phyloP scores from a whole-genome alignment of 2,888 invertebrate genomes.

The Pristionchus fissidentatus region DNA sequence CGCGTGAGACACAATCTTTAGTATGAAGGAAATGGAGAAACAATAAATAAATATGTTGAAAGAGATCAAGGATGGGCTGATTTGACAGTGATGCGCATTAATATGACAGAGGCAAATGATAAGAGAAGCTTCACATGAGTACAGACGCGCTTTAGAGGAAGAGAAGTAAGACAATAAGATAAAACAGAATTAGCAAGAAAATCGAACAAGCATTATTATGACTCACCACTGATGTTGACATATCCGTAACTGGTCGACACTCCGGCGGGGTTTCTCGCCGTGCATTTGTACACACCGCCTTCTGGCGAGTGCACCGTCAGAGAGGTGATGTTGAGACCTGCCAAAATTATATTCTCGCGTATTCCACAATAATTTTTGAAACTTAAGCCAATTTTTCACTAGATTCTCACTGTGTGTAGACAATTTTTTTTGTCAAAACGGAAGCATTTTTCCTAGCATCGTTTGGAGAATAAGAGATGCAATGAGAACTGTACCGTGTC shows the following conservation, averaged over 20 bases:
- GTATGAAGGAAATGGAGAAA: no score
- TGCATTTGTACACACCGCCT: conserved; percentile 86
- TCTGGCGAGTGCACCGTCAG: conserved; percentile 69
- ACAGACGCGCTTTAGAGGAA: neutral
- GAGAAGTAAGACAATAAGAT: neutral
- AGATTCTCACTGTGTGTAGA: no score
- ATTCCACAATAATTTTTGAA: no score
- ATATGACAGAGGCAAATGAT: no score
- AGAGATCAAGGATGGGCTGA: no score
- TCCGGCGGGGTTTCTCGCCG: conserved; percentile 91
- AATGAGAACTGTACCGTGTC: conserved; percentile 55
- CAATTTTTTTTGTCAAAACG: no score
- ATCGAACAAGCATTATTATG: neutral
- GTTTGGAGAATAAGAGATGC: neutral
- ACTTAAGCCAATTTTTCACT: no score
- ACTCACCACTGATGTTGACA: conserved; percentile 76
- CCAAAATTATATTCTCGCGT: no score
- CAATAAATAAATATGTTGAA: no score
- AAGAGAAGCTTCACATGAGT: neutral
- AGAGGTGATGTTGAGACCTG: conserved; percentile 68
- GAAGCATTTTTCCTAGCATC: no score
- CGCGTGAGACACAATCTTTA: no score
- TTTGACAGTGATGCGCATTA: no score
- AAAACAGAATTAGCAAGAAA: neutral
- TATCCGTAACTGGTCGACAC: conserved; percentile 80